Evolutionary conservation across 2,888 invertebrate genomes (phyloP).

Genomic region (Willowsia nigromaculata): DNA sequence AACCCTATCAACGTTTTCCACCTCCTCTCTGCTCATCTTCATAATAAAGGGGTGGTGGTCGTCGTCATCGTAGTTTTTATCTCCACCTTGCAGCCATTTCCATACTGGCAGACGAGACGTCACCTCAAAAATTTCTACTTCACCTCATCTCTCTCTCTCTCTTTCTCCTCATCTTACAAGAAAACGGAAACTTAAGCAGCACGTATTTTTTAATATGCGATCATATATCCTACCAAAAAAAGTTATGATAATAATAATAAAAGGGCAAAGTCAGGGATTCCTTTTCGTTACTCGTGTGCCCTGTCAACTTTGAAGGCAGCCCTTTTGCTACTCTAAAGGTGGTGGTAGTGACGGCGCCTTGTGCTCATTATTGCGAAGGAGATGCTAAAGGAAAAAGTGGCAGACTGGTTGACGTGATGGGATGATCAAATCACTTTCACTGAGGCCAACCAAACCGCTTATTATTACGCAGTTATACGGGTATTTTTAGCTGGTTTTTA

Average conservation of each 20-base stretch:
- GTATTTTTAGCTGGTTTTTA: neutral
- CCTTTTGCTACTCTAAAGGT: neutral
- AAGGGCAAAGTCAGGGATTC: neutral
- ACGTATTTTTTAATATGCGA: neutral
- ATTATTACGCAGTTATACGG: neutral
- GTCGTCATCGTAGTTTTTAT: constrained; percentile 5
- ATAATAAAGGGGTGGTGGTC: neutral
- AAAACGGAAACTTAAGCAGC: neutral
- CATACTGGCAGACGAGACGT: neutral
- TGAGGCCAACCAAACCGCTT: neutral
- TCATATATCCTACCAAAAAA: neutral
- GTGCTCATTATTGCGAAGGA: neutral
- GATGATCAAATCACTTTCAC: constrained; percentile 13
- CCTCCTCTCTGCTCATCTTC: neutral
- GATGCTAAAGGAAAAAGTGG: neutral
- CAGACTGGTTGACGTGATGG: constrained; percentile 18
- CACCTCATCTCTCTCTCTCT: constrained; percentile 28
- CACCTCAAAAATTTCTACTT: constrained; percentile 19
- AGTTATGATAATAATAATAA: neutral
- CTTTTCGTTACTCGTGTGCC: neutral
- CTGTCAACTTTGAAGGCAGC: neutral
- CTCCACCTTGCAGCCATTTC: constrained; percentile 47
- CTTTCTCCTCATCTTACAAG: neutral
- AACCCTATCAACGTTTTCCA: neutral
- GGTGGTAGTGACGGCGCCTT: neutral